Evolutionary conservation across 1,140 invertebrate species (phyloP).

Genomic region (Argopecten irradians): DNA sequence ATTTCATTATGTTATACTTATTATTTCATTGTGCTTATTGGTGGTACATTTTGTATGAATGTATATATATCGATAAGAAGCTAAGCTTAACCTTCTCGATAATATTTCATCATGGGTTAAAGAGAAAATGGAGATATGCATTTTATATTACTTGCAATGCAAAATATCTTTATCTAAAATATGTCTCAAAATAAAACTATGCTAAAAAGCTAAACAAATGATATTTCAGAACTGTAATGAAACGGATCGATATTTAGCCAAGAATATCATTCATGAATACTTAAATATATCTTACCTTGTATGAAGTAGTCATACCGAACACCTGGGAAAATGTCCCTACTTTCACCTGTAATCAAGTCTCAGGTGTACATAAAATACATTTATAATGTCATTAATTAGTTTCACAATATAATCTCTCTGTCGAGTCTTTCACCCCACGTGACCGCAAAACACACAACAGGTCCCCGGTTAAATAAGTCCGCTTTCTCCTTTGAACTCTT

Average conservation of each 20-base stretch:
- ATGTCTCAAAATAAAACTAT: too few species aligned
- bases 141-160: too few species aligned
- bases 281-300: background rate
- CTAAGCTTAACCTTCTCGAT: background rate
- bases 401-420: background rate
- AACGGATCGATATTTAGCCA: background rate
- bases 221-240: too few species aligned
- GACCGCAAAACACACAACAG: background rate
- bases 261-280: background rate
- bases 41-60: background rate
- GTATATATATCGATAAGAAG: background rate
- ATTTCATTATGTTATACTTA: too few species aligned
- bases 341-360: slow-evolving; percentile 8
- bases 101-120: too few species aligned
- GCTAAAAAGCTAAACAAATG: too few species aligned
- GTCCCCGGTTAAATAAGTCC: slow-evolving; percentile 14
- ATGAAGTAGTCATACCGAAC: background rate
- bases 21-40: too few species aligned
- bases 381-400: slow-evolving; percentile 19
- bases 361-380: background rate
- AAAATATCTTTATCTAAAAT: too few species aligned
- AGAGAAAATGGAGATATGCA: too few species aligned
- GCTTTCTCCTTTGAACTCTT: slow-evolving; percentile 6
- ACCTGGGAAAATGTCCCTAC: background rate
- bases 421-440: background rate